A percentile compares a stretch with the other conserved stretches of the same genome.
Conservation (phyloP, 35 echinoderm and acorn worm species). For the Eucidaris tribuloides region DNA sequence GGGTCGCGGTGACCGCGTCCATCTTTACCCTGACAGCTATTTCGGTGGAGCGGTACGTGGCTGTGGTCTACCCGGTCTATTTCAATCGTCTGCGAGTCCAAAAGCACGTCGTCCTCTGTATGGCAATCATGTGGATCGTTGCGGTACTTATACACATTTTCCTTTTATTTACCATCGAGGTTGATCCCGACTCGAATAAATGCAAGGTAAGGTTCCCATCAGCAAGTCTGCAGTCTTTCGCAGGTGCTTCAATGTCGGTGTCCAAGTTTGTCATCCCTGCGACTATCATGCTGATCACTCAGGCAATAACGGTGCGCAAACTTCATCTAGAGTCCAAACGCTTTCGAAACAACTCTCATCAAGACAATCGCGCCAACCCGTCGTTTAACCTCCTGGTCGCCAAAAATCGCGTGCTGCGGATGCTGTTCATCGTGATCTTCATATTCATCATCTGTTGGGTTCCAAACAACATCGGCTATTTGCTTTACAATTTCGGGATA, state of each 20-base stretch:
- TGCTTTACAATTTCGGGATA: constrained; percentile 66
- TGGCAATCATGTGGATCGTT: constrained; percentile 47
- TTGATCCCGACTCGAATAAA: neutral
- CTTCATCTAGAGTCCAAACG: constrained; percentile 14
- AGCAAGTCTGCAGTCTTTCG: neutral
- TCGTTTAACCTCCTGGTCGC: neutral
- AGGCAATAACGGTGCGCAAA: neutral
- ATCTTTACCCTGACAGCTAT: constrained; percentile 62
- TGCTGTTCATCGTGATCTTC: constrained; percentile 79
- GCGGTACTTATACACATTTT: constrained; percentile 21
- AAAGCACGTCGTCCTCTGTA: constrained; percentile 9
- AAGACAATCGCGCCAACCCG: neutral
- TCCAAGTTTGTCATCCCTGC: constrained; percentile 69
- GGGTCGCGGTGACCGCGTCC: constrained; percentile 72
- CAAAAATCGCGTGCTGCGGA: constrained; percentile 55
- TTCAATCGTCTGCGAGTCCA: constrained; percentile 51
- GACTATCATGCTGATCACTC: constrained; percentile 62
- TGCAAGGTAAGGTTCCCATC: constrained; percentile 53
- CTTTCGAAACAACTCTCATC: constrained; percentile 24
- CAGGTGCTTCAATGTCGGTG: neutral
- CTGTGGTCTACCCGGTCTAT: constrained; percentile 73
- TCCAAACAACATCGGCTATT: constrained; percentile 53
- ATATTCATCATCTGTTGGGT: constrained; percentile 88
- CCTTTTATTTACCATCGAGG: constrained; percentile 29
- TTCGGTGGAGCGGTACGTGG: constrained; percentile 77